Evolutionary conservation across 2,888 invertebrate species (phyloP).

Genomic region (Pterobdella sp.): DNA sequence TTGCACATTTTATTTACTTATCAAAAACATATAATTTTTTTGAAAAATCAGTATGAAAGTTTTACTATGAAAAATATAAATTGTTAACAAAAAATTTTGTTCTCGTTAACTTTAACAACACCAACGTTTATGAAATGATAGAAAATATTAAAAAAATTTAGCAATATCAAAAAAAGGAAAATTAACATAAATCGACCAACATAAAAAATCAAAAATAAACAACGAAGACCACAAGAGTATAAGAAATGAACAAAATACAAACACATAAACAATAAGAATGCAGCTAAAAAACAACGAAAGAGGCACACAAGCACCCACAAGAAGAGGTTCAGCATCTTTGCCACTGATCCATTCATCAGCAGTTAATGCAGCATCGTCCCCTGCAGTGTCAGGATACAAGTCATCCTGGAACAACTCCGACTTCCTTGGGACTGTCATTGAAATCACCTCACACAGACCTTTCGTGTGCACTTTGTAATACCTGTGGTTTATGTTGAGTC

Average conservation of each 20-base stretch:
- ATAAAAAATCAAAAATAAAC: background rate
- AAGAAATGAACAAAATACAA: background rate
- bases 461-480: slow-evolving; percentile 80
- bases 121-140: no score
- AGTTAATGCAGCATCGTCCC: slow-evolving; percentile 70
- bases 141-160: no score
- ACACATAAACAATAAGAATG: background rate
- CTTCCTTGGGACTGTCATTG: slow-evolving; percentile 91
- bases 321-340: slow-evolving; percentile 68
- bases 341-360: slow-evolving; percentile 84
- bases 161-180: background rate
- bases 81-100: no score
- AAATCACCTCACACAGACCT: slow-evolving; percentile 83
- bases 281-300: slow-evolving; percentile 7
- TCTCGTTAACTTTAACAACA: no score
- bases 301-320: slow-evolving; percentile 54
- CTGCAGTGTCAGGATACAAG: slow-evolving; percentile 83
- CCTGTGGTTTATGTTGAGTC: slow-evolving; percentile 50
- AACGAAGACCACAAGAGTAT: background rate
- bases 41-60: no score
- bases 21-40: no score
- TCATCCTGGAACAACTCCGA: slow-evolving; percentile 75
- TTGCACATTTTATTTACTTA: no score
- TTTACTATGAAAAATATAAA: no score
- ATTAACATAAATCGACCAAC: background rate